Conservation (phyloP, 2,888 invertebrate species). For the Caenorhabditis drosophilae region DNA sequence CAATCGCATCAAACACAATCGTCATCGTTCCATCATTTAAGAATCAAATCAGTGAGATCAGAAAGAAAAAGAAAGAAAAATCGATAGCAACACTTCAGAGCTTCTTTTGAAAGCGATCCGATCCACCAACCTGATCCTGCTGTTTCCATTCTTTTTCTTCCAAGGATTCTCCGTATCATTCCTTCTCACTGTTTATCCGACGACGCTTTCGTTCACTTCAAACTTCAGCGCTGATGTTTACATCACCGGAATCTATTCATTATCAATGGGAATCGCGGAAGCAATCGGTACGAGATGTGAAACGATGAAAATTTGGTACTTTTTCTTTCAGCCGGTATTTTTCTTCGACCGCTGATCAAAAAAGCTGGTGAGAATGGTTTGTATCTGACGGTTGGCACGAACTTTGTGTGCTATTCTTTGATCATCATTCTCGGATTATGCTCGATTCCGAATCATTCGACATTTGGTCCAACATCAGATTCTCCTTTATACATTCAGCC, state of each 20-base stretch:
- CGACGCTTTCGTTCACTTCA: slow-evolving; percentile 44
- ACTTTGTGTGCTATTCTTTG: slow-evolving; percentile 33
- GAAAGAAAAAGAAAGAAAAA: too few relatives aligned
- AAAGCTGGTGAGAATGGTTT: slow-evolving; percentile 38
- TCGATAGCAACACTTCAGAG: slow-evolving; percentile 36
- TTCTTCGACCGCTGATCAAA: slow-evolving; percentile 42
- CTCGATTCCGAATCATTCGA: slow-evolving; percentile 40
- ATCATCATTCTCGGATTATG: slow-evolving; percentile 32
- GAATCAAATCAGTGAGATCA: slow-evolving; percentile 40
- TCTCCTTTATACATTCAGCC: slow-evolving; percentile 34
- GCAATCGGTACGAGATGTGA: slow-evolving; percentile 40
- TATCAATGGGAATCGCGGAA: slow-evolving; percentile 45
- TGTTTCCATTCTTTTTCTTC: slow-evolving; percentile 51
- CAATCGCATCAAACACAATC: slow-evolving; percentile 42
- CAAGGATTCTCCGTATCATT: slow-evolving; percentile 52
- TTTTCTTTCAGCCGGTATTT: slow-evolving; percentile 39
- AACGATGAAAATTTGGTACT: too few relatives aligned
- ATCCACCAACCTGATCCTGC: slow-evolving; percentile 36
- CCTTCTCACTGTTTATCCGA: slow-evolving; percentile 50
- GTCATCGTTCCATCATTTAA: slow-evolving; percentile 34
- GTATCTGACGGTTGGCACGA: slow-evolving; percentile 29
- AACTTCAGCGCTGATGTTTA: slow-evolving; percentile 38
- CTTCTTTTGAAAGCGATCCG: slow-evolving; percentile 39
- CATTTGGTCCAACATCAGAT: slow-evolving; percentile 35
- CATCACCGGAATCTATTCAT: slow-evolving; percentile 44